Conservation (phyloP, 2,888 invertebrate species). For the Melipona bicolor region DNA sequence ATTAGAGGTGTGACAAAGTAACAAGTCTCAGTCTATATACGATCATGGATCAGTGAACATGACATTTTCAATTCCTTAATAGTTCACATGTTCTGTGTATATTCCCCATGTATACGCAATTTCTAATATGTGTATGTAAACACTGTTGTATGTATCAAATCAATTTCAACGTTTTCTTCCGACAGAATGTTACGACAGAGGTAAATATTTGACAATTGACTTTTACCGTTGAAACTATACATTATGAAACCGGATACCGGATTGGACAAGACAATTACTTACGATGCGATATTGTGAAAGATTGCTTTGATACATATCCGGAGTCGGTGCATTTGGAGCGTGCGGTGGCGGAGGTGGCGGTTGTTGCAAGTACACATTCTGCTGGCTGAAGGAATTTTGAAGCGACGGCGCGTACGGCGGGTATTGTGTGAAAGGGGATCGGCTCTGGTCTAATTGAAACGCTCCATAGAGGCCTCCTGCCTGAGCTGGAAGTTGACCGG, state of each 20-base stretch:
- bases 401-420: constrained; percentile 89
- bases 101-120: too few species aligned
- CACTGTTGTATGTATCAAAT: neutral
- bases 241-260: neutral
- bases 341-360: constrained; percentile 87
- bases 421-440: constrained; percentile 92
- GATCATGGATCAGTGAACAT: too few species aligned
- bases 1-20: too few species aligned
- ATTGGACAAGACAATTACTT: constrained; percentile 59
- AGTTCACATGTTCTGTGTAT: too few species aligned
- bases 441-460: constrained; percentile 91
- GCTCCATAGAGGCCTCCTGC: constrained; percentile 91
- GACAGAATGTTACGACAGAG: neutral
- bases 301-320: constrained; percentile 89
- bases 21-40: too few species aligned
- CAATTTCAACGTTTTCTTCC: neutral
- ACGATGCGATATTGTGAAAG: constrained; percentile 87
- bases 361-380: constrained; percentile 84
- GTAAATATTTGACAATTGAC: neutral
- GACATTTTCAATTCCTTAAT: too few species aligned
- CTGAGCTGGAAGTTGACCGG: constrained; percentile 88
- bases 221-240: neutral
- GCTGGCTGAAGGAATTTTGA: constrained; percentile 85
- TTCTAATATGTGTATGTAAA: too few species aligned
- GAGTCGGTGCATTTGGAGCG: constrained; percentile 86